Percentiles rank a stretch among this genome's conserved stretches.
Conservation (phyloP, 2,888 invertebrate genomes). For the Carabus problematicus region DNA sequence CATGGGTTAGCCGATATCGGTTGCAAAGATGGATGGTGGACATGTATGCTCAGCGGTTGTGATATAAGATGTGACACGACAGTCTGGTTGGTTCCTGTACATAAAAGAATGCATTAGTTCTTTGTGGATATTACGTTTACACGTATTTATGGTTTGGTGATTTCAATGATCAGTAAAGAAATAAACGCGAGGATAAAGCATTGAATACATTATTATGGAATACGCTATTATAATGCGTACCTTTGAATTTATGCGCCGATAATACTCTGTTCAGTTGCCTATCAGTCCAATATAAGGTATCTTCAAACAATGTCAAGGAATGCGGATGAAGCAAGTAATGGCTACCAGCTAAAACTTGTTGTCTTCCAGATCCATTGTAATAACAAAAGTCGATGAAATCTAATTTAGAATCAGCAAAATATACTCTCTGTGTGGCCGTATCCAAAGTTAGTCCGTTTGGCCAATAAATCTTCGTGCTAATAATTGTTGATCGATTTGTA, state of each 20-base stretch:
- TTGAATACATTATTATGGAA: background rate
- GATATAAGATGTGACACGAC: conserved; percentile 94
- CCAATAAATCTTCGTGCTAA: conserved; percentile 96
- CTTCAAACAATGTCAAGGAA: conserved; percentile 93
- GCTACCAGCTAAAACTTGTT: conserved; percentile 86
- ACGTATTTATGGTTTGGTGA: background rate
- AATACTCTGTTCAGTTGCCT: conserved; percentile 88
- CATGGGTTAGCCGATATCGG: conserved; percentile 83
- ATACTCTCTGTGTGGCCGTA: conserved; percentile 89
- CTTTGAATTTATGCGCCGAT: conserved; percentile 88
- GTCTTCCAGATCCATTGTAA: conserved; percentile 91
- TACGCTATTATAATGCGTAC: conserved; percentile 41
- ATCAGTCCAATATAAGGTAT: conserved; percentile 96
- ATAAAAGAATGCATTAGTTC: conserved; percentile 33
- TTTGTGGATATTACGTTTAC: background rate
- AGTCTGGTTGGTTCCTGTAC: conserved; percentile 82
- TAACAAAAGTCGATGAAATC: conserved; percentile 98
- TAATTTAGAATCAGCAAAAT: conserved; percentile 96
- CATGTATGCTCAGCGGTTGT: conserved; percentile 93
- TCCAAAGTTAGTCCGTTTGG: conserved; percentile 97
- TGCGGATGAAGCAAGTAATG: conserved; percentile 96
- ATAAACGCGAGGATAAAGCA: conserved; percentile 5
- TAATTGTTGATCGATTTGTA: conserved; percentile 80
- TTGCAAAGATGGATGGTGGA: conserved; percentile 94
- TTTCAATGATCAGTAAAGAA: background rate